phyloP scores from a whole-genome alignment of 2,888 invertebrate species.

The Polydrusus pterygomalis region DNA sequence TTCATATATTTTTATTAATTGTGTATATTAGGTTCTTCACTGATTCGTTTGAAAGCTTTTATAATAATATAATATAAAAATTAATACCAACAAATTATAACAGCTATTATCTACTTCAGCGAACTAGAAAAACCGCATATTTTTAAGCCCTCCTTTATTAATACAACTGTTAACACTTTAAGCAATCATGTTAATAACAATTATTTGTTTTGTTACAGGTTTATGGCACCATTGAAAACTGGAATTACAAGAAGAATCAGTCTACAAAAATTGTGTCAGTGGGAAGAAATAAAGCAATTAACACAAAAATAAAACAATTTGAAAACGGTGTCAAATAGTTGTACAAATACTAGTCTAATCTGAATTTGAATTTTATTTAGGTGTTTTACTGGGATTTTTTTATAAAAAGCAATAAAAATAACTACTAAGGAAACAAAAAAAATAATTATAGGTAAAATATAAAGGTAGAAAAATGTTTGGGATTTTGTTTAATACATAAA shows the following conservation, averaged over 20 bases:
- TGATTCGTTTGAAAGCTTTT: no score
- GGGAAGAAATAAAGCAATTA: slow-evolving; percentile 11
- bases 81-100: not conserved
- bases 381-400: not conserved
- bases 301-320: slow-evolving; percentile 22
- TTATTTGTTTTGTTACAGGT: slow-evolving; percentile 30
- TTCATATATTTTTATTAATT: no score
- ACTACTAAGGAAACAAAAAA: no score
- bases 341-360: slow-evolving; percentile 23
- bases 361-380: not conserved
- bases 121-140: not conserved
- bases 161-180: slow-evolving; percentile 14
- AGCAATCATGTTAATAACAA: slow-evolving; percentile 16
- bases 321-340: slow-evolving; percentile 36
- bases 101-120: not conserved
- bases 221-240: slow-evolving; percentile 6
- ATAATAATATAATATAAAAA: not conserved
- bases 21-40: no score
- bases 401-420: not conserved
- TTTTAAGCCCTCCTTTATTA: not conserved
- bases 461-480: no score
- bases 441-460: no score
- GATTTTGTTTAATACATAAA: no score
- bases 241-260: slow-evolving; percentile 34
- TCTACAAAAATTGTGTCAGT: slow-evolving; percentile 34